Evolutionary conservation across 2,888 invertebrate genomes (phyloP).

Genomic region (Rhagophthalmus giganteus): DNA sequence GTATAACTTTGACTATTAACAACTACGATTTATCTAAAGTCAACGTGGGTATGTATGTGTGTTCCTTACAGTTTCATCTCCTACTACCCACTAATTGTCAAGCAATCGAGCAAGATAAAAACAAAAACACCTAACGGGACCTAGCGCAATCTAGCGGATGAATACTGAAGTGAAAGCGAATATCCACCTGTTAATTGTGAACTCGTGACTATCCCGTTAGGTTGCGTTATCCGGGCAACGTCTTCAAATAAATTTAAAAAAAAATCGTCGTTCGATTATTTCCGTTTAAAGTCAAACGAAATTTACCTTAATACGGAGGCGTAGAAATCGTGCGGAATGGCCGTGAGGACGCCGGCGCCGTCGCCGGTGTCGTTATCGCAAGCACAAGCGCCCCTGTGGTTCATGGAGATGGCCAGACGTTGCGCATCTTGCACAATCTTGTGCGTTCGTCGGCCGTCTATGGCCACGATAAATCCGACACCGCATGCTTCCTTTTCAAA

Average conservation of each 20-base stretch:
- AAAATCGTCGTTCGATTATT: neutral
- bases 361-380: constrained; percentile 99
- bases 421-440: constrained; percentile 97
- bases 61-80: no score
- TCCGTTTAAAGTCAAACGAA: neutral
- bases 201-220: no score
- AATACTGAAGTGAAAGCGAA: no score
- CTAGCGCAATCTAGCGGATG: no score
- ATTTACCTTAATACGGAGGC: constrained; percentile 76
- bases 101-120: no score
- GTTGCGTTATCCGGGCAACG: no score
- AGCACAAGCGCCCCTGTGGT: constrained; percentile 98
- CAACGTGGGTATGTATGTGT: no score
- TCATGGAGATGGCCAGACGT: constrained; percentile 94
- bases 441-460: constrained; percentile 91
- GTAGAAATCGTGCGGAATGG: constrained; percentile 95
- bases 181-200: no score
- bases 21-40: no score
- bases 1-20: no score
- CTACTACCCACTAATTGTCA: no score
- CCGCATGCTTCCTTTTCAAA: constrained; percentile 98
- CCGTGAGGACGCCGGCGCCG: constrained; percentile 95
- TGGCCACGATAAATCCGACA: constrained; percentile 98
- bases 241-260: neutral
- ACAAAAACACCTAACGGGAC: no score